phyloP scores from a whole-genome alignment of 2,888 invertebrate genomes.

The Papilio elwesi region DNA sequence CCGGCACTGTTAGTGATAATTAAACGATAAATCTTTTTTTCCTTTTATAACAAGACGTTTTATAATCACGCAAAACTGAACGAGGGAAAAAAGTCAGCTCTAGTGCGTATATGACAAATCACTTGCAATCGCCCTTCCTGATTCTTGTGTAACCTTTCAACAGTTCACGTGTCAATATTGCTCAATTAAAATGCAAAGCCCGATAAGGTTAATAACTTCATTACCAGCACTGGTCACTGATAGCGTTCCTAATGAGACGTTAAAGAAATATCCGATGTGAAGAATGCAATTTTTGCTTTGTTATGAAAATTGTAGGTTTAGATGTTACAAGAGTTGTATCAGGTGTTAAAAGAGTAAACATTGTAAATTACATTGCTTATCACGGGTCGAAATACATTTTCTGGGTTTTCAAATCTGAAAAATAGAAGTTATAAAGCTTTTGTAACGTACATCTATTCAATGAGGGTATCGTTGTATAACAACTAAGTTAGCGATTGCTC shows the following conservation, averaged over 20 bases:
- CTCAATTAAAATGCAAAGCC: conserved; percentile 37
- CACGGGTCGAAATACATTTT: no score
- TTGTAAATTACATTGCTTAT: background rate
- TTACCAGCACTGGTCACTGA: conserved; percentile 13
- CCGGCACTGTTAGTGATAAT: conserved; percentile 30
- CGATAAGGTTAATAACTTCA: conserved; percentile 39
- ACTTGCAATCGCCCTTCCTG: conserved; percentile 33
- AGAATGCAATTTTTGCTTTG: conserved; percentile 29
- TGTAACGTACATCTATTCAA: no score
- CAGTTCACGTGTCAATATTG: conserved; percentile 37
- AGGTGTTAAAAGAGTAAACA: background rate
- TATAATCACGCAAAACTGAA: conserved; percentile 32
- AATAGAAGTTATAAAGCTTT: no score
- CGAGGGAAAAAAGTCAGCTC: conserved; percentile 29
- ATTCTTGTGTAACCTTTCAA: conserved; percentile 25
- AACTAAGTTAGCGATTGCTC: no score
- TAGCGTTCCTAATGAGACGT: conserved; percentile 34
- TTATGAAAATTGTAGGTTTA: conserved; percentile 23
- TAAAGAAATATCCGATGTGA: conserved; percentile 19
- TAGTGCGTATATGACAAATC: conserved; percentile 36
- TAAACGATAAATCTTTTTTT: conserved; percentile 36
- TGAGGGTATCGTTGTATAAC: no score
- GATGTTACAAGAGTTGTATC: background rate
- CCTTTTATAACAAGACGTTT: conserved; percentile 34
- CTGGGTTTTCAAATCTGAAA: no score